Conservation (phyloP, 2,113 vertebrate species). For the Orientallactaga bullata region DNA sequence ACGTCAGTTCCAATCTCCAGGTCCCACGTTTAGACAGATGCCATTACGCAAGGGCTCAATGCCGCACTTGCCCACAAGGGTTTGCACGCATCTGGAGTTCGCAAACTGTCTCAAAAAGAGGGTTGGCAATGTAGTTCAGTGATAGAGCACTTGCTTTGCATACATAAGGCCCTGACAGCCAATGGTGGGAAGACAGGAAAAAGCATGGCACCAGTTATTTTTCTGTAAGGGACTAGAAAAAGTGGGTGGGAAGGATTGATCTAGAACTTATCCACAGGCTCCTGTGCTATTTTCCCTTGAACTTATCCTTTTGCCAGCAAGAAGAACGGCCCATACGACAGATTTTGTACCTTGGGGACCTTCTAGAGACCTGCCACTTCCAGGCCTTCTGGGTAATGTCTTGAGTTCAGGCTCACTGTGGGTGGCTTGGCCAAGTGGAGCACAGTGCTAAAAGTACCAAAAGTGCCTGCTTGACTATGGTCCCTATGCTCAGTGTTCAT, state of each 20-base stretch:
- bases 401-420: background rate
- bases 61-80: too few species aligned
- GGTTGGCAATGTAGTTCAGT: too few species aligned
- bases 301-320: constrained; percentile 85
- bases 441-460: background rate
- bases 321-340: constrained; percentile 95
- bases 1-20: too few species aligned
- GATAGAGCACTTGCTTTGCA: too few species aligned
- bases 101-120: too few species aligned
- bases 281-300: constrained; percentile 73
- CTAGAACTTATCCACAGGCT: background rate
- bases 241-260: rapidly evolving
- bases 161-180: too few species aligned
- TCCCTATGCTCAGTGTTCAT: background rate
- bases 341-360: constrained; percentile 95
- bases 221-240: background rate
- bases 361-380: constrained; percentile 96
- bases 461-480: rapidly evolving
- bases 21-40: too few species aligned
- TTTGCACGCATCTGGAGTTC: too few species aligned
- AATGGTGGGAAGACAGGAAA: too few species aligned
- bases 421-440: background rate
- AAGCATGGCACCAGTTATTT: background rate
- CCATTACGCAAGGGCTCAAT: too few species aligned
- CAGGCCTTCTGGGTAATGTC: constrained; percentile 95